phyloP scores from a whole-genome alignment of 2,113 vertebrate genomes.

The Tamias sibiricus region DNA sequence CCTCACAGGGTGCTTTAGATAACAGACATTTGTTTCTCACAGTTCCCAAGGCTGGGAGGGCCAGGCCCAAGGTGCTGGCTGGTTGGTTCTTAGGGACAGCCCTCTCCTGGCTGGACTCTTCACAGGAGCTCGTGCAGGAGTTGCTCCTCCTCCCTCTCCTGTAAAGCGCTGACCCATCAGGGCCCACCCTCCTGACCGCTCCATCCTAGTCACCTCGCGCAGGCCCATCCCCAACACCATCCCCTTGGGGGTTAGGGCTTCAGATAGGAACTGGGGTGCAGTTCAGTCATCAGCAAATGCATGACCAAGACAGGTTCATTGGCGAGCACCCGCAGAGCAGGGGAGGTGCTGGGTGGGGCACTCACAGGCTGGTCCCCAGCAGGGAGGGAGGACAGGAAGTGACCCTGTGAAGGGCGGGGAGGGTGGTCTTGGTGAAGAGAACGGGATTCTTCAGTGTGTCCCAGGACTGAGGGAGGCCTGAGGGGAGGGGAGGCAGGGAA shows the following conservation, averaged over 20 bases:
- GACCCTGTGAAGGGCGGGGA: neutral
- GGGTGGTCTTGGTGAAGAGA: neutral
- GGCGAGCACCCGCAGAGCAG: neutral
- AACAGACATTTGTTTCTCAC: neutral
- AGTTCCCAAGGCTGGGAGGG: neutral
- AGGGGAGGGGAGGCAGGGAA: neutral
- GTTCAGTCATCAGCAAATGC: neutral
- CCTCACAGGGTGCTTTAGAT: too few relatives aligned
- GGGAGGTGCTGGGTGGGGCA: neutral
- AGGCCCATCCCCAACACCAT: neutral
- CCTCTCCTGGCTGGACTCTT: neutral
- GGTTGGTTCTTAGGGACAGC: neutral
- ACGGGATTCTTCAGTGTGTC: fast-evolving
- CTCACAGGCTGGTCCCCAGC: fast-evolving
- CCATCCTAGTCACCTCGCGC: neutral
- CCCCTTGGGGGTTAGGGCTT: neutral
- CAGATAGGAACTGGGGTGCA: too few relatives aligned
- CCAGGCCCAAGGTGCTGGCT: neutral
- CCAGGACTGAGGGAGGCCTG: neutral
- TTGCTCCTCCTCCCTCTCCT: too few relatives aligned
- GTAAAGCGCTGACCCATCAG: neutral
- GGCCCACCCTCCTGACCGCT: neutral
- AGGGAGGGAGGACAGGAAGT: neutral
- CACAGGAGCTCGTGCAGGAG: fast-evolving
- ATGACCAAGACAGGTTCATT: fast-evolving